Conservation (phyloP, 2,888 invertebrate species). For the Ophion ellenae region DNA sequence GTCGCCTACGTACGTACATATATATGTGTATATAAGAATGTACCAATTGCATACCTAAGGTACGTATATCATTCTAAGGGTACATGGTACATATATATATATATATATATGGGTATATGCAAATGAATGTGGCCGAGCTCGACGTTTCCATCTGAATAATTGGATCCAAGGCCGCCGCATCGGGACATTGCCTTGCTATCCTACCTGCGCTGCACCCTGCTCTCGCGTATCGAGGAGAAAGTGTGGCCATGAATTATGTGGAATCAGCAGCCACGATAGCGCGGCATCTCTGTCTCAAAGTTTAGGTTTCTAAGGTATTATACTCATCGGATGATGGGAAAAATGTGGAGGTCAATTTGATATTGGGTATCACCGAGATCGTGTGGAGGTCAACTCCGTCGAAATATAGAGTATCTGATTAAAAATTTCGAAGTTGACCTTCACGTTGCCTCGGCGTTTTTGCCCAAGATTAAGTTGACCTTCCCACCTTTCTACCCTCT, state of each 20-base stretch:
- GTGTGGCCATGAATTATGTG: constrained; percentile 13
- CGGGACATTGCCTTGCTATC: constrained; percentile 76
- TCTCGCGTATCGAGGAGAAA: constrained; percentile 47
- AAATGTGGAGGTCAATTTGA: no score
- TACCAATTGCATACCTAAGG: constrained; percentile 23
- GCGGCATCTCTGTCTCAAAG: no score
- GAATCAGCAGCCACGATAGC: background rate
- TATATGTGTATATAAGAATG: constrained; percentile 17
- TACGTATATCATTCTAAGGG: background rate
- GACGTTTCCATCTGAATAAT: constrained; percentile 77
- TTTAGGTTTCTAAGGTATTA: no score
- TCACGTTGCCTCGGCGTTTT: background rate
- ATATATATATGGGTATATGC: constrained; percentile 1
- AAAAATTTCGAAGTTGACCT: background rate
- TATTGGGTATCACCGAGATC: no score
- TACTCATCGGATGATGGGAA: no score
- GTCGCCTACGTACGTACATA: background rate
- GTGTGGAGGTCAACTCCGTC: no score
- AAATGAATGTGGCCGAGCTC: constrained; percentile 57
- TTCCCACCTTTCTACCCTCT: background rate
- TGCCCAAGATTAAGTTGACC: background rate
- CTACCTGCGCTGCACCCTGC: constrained; percentile 57
- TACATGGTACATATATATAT: background rate
- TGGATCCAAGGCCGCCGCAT: constrained; percentile 76
- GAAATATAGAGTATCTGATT: background rate